phyloP scores from a whole-genome alignment of 1,140 invertebrate species.

The Sarcophaga bullata region DNA sequence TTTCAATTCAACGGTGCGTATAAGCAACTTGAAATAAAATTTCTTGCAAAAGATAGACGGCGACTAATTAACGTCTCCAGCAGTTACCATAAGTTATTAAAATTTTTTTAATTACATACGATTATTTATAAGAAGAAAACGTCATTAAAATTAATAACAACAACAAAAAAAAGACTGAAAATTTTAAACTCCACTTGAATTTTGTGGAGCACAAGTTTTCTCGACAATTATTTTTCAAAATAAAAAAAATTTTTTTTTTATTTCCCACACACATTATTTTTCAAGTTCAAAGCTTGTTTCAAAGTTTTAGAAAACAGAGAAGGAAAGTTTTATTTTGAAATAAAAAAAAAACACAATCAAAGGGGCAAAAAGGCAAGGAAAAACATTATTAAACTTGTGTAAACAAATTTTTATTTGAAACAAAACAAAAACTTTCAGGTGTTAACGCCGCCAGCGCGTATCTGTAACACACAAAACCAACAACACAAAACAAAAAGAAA shows the following conservation, averaged over 20 bases:
- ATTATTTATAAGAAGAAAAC: neutral
- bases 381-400: constrained; percentile 7
- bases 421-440: too few species aligned
- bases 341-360: neutral
- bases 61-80: too few species aligned
- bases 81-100: too few species aligned
- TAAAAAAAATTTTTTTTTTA: too few species aligned
- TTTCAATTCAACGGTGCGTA: constrained; percentile 3
- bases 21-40: neutral
- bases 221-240: neutral
- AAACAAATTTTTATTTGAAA: neutral
- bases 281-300: neutral
- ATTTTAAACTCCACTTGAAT: neutral
- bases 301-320: neutral
- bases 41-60: too few species aligned
- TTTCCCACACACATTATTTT: neutral
- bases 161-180: constrained; percentile 1
- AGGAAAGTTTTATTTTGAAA: neutral
- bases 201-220: neutral
- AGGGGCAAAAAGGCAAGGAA: neutral
- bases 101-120: too few species aligned
- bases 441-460: too few species aligned
- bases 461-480: too few species aligned
- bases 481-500: too few species aligned
- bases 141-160: neutral